Evolutionary conservation across 2,797 vertebrate species (phyloP), one percentile per base, ranked within the genome.

Genomic region (Echeneis naucrates): DNA sequence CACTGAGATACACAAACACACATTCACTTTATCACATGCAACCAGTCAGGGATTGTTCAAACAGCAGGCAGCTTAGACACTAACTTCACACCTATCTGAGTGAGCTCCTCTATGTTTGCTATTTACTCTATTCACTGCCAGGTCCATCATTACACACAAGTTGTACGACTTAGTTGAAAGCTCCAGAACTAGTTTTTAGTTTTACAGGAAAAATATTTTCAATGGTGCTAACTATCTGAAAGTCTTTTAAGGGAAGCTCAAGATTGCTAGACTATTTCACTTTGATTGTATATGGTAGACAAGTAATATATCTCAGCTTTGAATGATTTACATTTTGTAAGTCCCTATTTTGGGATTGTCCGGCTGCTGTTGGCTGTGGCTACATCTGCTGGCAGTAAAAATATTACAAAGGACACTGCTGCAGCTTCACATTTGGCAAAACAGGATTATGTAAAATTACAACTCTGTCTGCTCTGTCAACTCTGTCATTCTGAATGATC

Each of bases 1-100:
- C 68, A 45, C 53, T 23, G 52, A 74, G 35, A 68, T 33, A 72
- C 47, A 78, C 58, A 81, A 55, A 66, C 42, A 38, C 60, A 72
- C 61, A 84, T 78, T 33, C 57, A 72, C 33, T 64, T 72, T 68
- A 26, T 65, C 14, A 9, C 56, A 55, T 54, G 14, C 45, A 30
- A 33, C 30, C 57, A 55, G 42, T 8, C 17, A 21, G 37, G 21
- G 32, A 19, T 19, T 50, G 42, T 33, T 60, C 8, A 24, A 30
- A 33, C 23, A 60, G 59, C 33, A 61, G n/a, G 32, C 32, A 45
- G 32, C 35, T 47, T 35, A 45, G 44, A 12, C 53, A 30, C 19
- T 37, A 19, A 69, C 66, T 51, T 38, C 19, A 57, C 56, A 54
- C 45, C 57, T 52, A 19, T n/a, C 51, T 47, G 47, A 4, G 40